phyloP scores from a whole-genome alignment of 2,113 vertebrate species.

The Silurus glanis region DNA sequence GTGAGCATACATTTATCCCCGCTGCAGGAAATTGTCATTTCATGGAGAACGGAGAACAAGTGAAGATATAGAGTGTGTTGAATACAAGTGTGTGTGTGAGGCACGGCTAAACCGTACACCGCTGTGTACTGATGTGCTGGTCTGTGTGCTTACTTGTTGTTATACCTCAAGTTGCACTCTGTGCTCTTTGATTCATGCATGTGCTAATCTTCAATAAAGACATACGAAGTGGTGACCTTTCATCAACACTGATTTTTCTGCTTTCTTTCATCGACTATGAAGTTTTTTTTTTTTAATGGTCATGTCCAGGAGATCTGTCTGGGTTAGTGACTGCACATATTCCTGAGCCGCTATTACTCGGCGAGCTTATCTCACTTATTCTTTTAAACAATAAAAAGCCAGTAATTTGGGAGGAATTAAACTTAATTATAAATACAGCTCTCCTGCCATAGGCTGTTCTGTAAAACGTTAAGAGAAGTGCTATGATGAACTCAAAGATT shows the following conservation, averaged over 20 bases:
- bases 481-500: not conserved
- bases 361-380: not conserved
- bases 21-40: constrained; percentile 34
- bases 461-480: constrained; percentile 5
- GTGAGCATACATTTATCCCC: constrained; percentile 21
- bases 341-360: not conserved
- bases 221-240: constrained; percentile 69
- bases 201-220: constrained; percentile 83
- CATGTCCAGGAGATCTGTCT: not conserved
- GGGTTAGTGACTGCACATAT: not conserved
- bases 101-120: constrained; percentile 46
- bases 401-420: constrained; percentile 23
- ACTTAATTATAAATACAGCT: constrained; percentile 19
- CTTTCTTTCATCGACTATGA: not conserved
- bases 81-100: not conserved
- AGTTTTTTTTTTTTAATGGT: not conserved
- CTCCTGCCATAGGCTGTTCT: not conserved
- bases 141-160: constrained; percentile 61
- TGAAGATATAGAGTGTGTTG: not conserved
- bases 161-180: constrained; percentile 74
- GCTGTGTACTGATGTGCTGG: constrained; percentile 47
- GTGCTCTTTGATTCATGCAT: constrained; percentile 87
- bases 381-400: constrained; percentile 1
- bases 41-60: not conserved
- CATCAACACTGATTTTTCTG: not conserved